Percentiles rank a stretch among this genome's conserved stretches.
These are phyloP conservation scores for Nycteola revayana DNA, from an alignment of 2,888 invertebrate genomes.

Conservation along the genomic window DNA sequence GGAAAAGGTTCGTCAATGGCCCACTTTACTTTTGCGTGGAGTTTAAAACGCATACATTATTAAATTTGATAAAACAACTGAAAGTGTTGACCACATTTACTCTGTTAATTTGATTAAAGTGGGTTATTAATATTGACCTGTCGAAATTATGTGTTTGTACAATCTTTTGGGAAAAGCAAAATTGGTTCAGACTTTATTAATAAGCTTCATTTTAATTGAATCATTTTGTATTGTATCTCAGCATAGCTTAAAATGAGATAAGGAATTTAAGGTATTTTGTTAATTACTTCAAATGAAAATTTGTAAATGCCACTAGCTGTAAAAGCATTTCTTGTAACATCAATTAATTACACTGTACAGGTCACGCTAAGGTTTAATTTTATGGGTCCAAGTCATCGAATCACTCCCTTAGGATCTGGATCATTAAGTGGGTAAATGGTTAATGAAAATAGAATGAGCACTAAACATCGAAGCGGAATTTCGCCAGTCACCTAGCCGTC, in stretches of 20 bases:
- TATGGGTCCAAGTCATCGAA: conserved; percentile 74
- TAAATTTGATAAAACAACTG: conserved; percentile 30
- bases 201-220: conserved; percentile 3
- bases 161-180: conserved; percentile 8
- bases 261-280: no score
- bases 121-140: conserved; percentile 18
- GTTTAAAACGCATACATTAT: conserved; percentile 26
- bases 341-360: conserved; percentile 58
- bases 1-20: conserved; percentile 18
- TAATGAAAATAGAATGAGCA: conserved; percentile 82
- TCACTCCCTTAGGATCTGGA: conserved; percentile 76
- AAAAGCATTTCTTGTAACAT: conserved; percentile 38
- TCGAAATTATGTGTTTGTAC: conserved; percentile 18
- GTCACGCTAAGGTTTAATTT: conserved; percentile 77
- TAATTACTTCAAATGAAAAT: no score
- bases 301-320: conserved; percentile 17
- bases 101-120: conserved; percentile 34
- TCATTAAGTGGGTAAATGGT: conserved; percentile 82
- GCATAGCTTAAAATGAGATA: no score
- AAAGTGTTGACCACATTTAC: conserved; percentile 26
- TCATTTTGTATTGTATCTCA: no score
- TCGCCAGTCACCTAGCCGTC: conserved; percentile 81
- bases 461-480: conserved; percentile 81
- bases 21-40: conserved; percentile 15
- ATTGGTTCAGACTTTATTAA: conserved; percentile 1